These are phyloP conservation scores for Diglossa cyanea DNA, from an alignment of 2,797 vertebrate genomes.

Conservation along the genomic window DNA sequence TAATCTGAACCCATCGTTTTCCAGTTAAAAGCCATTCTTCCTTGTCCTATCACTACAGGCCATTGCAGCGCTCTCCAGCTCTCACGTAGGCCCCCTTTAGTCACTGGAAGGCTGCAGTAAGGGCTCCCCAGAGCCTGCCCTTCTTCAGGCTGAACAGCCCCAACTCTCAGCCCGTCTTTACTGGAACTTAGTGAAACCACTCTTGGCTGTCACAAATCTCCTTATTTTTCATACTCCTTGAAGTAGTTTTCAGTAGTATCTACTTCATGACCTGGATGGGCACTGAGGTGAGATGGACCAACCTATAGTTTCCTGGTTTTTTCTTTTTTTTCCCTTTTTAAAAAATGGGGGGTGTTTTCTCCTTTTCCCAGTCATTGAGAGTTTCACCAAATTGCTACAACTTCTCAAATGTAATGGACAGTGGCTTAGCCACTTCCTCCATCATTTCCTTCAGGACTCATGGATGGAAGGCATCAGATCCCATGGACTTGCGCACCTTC, in stretches of 20 bases:
- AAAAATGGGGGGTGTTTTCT: neutral
- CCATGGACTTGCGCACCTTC: neutral
- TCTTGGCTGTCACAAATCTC: neutral
- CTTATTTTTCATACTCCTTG: neutral
- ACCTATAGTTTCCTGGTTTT: neutral
- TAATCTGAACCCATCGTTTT: neutral
- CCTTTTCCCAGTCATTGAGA: neutral
- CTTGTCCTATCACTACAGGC: neutral
- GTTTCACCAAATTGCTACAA: accelerated
- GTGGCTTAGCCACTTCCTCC: neutral
- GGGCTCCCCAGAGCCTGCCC: neutral
- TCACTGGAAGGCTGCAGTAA: neutral
- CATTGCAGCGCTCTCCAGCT: neutral
- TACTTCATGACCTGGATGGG: neutral
- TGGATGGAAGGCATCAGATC: neutral
- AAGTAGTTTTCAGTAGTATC: neutral
- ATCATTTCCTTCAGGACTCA: neutral
- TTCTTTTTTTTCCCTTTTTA: neutral
- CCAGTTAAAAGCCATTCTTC: neutral
- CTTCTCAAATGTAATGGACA: neutral
- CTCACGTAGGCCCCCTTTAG: neutral
- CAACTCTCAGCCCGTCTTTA: neutral
- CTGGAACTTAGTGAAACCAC: neutral
- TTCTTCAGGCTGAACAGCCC: neutral
- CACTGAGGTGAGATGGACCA: neutral